Evolutionary conservation across 2,113 vertebrate species (phyloP), one percentile per base, ranked within the genome.

Genomic region (Ranitomeya imitator): DNA sequence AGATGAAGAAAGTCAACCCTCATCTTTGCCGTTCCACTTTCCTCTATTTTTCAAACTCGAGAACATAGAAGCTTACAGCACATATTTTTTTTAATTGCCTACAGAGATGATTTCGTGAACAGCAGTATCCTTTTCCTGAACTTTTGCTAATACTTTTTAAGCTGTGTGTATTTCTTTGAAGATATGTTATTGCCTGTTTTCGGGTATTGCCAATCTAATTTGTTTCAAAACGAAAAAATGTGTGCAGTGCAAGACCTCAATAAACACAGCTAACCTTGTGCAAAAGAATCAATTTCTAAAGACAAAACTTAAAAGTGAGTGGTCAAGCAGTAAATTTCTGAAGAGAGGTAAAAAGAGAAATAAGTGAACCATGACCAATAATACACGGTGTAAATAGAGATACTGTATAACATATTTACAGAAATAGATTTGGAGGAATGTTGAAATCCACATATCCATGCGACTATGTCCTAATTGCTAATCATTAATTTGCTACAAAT

Each of bases 251-350:
- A 91, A 93, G 92, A 94, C 91, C 92, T 92, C 89, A 89, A 89
- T 92, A 93, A 93, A 92, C 86, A 84, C 61, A 90, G 73, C 90
- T 91, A 90, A 88, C 84, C 77, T 88, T 86, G 89, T 85, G 86
- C 92, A 92, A 92, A 93, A 95, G 93, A 76, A 94, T 95, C 91
- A 94, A 92, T 95, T 95, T 91, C 88, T 65, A 55, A 89, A 90
- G 86, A 91, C 45, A 61, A 86, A 93, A 92, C 74, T 90, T 85
- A 82, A 89, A 91, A 81, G 83, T 79, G 13, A 86, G 78, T 93
- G 89, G 83, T 92, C 92, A 91, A 89, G 74, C 90, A 88, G 91
- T 74, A 89, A 52, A 88, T 86, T 83, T 80, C 89, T 80, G 90
- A 89, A 90, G 89, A 19, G 87, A 91, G 71, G 91, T 60, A 79